phyloP scores from a whole-genome alignment of 2,113 vertebrate species.

The Pogonocichla stellata region DNA sequence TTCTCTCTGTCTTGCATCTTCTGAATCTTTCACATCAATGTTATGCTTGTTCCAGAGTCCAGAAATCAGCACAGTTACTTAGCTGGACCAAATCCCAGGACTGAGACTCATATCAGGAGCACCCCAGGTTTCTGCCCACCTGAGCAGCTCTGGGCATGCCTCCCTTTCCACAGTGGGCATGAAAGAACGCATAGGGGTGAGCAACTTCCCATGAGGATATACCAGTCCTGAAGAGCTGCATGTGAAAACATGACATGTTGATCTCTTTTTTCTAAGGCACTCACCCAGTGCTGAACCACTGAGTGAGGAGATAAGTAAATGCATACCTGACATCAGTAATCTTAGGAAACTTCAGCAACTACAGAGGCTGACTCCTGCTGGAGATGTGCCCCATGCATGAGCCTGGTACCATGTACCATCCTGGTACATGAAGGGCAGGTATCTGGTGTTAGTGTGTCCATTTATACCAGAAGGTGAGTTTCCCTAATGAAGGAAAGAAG shows the following conservation, averaged over 20 bases:
- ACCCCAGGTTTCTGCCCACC: background rate
- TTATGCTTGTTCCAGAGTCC: background rate
- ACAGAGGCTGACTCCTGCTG: background rate
- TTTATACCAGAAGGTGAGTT: background rate
- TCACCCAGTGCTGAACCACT: background rate
- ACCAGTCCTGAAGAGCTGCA: background rate
- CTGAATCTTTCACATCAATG: background rate
- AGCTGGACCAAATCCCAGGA: background rate
- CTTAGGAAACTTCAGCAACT: background rate
- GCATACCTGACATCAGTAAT: background rate
- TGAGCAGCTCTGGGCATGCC: background rate
- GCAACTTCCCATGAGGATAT: background rate
- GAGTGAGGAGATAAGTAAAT: background rate
- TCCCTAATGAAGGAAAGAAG: background rate
- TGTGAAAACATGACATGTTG: background rate
- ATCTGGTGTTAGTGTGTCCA: background rate
- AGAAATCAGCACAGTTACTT: background rate
- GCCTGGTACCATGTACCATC: background rate
- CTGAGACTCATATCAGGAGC: background rate
- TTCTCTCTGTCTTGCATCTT: background rate
- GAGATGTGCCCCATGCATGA: background rate
- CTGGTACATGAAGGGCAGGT: background rate
- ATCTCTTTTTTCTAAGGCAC: background rate
- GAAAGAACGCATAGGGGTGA: rapidly evolving
- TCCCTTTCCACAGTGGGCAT: background rate